Conservation (phyloP, 2,113 vertebrate species). For the Paracanthobrama guichenoti region DNA sequence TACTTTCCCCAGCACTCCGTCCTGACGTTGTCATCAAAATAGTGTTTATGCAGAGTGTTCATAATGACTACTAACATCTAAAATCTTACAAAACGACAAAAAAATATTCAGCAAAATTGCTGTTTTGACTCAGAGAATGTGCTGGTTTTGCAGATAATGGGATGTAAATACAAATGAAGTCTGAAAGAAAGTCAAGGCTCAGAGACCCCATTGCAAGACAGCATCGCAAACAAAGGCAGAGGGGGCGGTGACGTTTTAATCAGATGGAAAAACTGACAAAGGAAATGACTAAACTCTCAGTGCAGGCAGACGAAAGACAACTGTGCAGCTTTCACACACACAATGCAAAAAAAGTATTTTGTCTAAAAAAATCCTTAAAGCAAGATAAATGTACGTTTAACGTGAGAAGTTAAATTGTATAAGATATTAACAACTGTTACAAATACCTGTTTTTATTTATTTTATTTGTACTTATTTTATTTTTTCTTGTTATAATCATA, state of each 20-base stretch:
- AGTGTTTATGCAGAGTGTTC: not conserved
- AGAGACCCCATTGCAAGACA: conserved; percentile 16
- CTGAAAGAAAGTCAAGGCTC: conserved; percentile 23
- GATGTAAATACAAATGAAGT: not conserved
- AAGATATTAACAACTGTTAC: not conserved
- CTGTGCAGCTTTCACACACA: not conserved
- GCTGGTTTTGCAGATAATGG: not conserved
- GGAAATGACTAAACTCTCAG: conserved; percentile 35
- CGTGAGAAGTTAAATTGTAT: not conserved
- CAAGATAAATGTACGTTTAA: not conserved
- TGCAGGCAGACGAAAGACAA: conserved; percentile 21
- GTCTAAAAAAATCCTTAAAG: not conserved
- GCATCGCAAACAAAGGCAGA: conserved; percentile 34
- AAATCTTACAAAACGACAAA: not conserved
- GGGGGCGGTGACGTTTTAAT: conserved; percentile 34
- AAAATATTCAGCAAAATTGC: too few species aligned
- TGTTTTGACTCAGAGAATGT: not conserved
- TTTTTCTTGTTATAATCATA: too few species aligned
- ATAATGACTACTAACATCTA: not conserved
- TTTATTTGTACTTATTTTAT: too few species aligned
- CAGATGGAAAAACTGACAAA: conserved; percentile 43
- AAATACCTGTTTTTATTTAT: too few species aligned
- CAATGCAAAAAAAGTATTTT: not conserved
- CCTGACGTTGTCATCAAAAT: not conserved
- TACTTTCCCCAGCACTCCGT: conserved; percentile 37